These are phyloP conservation scores for Ormyrus thymus DNA, from an alignment of 2,888 invertebrate species.

Conservation along the genomic window DNA sequence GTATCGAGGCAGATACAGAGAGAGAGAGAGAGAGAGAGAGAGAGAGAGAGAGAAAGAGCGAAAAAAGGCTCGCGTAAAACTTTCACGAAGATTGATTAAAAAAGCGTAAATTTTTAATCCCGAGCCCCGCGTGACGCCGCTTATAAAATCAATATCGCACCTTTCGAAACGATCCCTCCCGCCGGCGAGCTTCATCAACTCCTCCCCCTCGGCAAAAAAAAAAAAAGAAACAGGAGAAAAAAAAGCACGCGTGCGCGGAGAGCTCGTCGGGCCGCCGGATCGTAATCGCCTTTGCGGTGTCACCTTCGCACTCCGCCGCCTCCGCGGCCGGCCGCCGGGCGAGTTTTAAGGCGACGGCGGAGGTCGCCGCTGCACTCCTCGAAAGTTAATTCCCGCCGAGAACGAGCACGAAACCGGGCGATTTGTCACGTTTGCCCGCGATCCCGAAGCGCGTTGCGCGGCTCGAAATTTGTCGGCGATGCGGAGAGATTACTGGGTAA, in stretches of 20 bases:
- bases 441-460: not conserved
- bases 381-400: conserved; percentile 2
- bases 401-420: conserved; percentile 9
- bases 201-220: conserved; percentile 5
- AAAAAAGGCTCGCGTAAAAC: conserved; percentile 17
- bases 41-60: no score
- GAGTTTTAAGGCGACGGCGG: not conserved
- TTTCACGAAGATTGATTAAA: conserved; percentile 46
- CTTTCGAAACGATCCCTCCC: not conserved
- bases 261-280: conserved; percentile 12
- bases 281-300: conserved; percentile 26
- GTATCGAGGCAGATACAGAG: no score
- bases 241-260: not conserved
- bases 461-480: not conserved
- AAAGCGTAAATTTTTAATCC: conserved; percentile 48
- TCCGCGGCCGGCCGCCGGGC: not conserved
- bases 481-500: not conserved
- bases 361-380: not conserved
- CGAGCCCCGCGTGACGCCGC: not conserved
- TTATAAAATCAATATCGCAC: conserved; percentile 24
- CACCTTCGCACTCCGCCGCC: conserved; percentile 6
- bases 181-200: conserved; percentile 27
- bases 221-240: not conserved
- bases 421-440: not conserved
- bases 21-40: no score